Conservation (phyloP, 1,140 invertebrate genomes). For the Halyomorpha halys region DNA sequence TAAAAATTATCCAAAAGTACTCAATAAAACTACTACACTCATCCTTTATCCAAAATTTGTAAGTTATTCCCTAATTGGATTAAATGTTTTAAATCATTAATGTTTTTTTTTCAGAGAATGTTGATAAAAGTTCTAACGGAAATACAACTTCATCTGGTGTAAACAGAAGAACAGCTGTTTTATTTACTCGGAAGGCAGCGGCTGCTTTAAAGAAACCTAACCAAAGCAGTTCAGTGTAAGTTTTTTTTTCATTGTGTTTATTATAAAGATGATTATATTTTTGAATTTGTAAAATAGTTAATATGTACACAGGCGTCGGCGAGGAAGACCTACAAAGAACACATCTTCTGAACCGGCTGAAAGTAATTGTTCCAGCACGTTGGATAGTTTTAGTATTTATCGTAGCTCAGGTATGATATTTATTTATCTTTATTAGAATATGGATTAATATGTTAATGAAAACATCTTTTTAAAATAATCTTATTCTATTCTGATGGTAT, state of each 20-base stretch:
- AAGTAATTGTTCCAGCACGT: constrained; percentile 23
- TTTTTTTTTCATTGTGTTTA: background rate
- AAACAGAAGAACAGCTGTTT: constrained; percentile 69
- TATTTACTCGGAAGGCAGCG: constrained; percentile 64
- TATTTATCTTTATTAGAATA: no score
- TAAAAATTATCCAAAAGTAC: no score
- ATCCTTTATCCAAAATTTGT: no score
- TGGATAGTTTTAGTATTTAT: constrained; percentile 49
- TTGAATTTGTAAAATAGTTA: no score
- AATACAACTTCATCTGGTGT: constrained; percentile 46
- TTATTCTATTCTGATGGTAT: no score
- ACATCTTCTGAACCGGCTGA: background rate
- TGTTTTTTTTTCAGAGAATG: background rate
- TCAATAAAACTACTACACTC: no score
- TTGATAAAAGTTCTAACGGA: background rate
- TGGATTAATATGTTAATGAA: no score
- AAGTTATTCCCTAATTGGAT: no score
- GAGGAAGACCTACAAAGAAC: constrained; percentile 8
- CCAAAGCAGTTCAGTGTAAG: constrained; percentile 1
- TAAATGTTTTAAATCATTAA: no score
- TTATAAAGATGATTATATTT: no score
- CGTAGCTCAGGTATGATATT: constrained; percentile 36
- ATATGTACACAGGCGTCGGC: background rate
- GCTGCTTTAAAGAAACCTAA: constrained; percentile 39
- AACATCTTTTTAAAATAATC: no score